phyloP scores from a whole-genome alignment of 2,888 invertebrate genomes.

The Halocaridina rubra region DNA sequence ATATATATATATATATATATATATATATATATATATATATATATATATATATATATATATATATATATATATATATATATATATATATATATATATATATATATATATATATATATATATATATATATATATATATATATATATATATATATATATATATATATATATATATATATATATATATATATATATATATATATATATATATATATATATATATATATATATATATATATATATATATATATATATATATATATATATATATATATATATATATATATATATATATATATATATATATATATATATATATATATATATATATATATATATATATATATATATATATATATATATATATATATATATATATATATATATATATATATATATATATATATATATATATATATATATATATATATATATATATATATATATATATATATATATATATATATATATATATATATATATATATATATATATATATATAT shows the following conservation, averaged over 20 bases:
- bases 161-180: not conserved
- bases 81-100: not conserved
- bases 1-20: not conserved
- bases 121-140: not conserved
- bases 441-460: too few species aligned
- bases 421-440: too few species aligned
- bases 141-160: not conserved
- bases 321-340: too few species aligned
- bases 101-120: not conserved
- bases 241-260: conserved; percentile 1
- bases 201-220: conserved; percentile 1
- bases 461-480: too few species aligned
- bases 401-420: too few species aligned
- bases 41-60: not conserved
- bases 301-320: too few species aligned
- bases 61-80: not conserved
- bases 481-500: too few species aligned
- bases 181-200: not conserved
- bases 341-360: too few species aligned
- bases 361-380: too few species aligned
- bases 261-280: too few species aligned
- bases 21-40: not conserved
- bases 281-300: too few species aligned
- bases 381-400: too few species aligned
- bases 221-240: conserved; percentile 1